Evolutionary conservation across 2,888 invertebrate species (phyloP).

Genomic region (Agonopterix subpropinquella): DNA sequence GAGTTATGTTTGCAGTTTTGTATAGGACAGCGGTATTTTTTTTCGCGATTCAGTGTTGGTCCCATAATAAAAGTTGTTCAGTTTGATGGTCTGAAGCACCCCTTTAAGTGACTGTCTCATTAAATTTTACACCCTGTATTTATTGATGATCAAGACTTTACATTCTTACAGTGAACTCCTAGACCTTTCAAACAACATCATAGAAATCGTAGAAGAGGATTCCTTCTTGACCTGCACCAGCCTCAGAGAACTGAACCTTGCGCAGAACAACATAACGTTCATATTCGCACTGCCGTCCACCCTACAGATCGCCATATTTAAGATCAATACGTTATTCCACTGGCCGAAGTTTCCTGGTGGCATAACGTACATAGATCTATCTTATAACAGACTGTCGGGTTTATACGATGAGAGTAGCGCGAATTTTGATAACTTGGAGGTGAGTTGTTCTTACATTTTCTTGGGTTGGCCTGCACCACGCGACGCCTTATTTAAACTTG

Average conservation of each 20-base stretch:
- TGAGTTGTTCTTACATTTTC: slow-evolving; percentile 18
- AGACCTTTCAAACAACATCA: slow-evolving; percentile 63
- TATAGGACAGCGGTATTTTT: too few species aligned
- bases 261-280: slow-evolving; percentile 62
- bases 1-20: too few species aligned
- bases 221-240: slow-evolving; percentile 48
- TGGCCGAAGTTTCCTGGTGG: slow-evolving; percentile 61
- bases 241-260: slow-evolving; percentile 62
- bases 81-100: too few species aligned
- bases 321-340: slow-evolving; percentile 55
- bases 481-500: too few species aligned
- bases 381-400: slow-evolving; percentile 53
- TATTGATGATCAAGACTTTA: not conserved
- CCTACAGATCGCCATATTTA: slow-evolving; percentile 54
- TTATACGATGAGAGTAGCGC: slow-evolving; percentile 46
- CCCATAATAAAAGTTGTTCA: too few species aligned
- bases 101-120: too few species aligned
- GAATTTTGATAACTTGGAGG: slow-evolving; percentile 59
- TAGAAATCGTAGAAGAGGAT: slow-evolving; percentile 59
- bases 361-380: slow-evolving; percentile 60
- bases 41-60: too few species aligned
- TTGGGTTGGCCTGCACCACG: not conserved
- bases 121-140: too few species aligned
- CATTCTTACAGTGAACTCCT: slow-evolving; percentile 51
- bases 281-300: slow-evolving; percentile 52